Evolutionary conservation across 2,113 vertebrate species (phyloP).

Genomic region (Gobio gobio): DNA sequence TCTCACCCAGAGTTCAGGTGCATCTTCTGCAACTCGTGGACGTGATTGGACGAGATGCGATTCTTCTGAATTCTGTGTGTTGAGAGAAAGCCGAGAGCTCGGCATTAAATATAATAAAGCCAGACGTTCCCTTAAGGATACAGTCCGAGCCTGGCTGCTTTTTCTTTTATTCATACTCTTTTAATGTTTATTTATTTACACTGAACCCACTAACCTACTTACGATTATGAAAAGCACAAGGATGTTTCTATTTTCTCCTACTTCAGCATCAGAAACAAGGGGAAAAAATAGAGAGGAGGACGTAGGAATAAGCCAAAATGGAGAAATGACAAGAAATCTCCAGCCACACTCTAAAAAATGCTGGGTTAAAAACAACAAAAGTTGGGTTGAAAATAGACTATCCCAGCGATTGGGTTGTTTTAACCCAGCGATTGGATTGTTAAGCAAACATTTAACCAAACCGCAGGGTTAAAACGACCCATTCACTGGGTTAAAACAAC

Average conservation of each 20-base stretch:
- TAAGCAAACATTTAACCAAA: no score
- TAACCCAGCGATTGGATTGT: no score
- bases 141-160: background rate
- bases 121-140: background rate
- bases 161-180: background rate
- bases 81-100: background rate
- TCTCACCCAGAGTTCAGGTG: background rate
- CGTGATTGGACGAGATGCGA: background rate
- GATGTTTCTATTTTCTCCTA: background rate
- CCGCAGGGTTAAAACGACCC: no score
- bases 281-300: background rate
- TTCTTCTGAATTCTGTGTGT: background rate
- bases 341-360: no score
- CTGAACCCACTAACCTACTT: background rate
- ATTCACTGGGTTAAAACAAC: no score
- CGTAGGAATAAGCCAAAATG: background rate
- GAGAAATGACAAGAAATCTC: background rate
- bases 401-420: no score
- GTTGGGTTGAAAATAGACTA: no score
- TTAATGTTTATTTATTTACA: background rate
- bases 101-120: constrained; percentile 3
- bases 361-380: no score
- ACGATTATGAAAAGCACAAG: background rate
- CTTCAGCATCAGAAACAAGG: background rate
- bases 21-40: background rate